Percentiles rank a stretch among this genome's conserved stretches.
phyloP scores from a whole-genome alignment of 2,888 invertebrate genomes.

The Brachynemurus nebulosus region DNA sequence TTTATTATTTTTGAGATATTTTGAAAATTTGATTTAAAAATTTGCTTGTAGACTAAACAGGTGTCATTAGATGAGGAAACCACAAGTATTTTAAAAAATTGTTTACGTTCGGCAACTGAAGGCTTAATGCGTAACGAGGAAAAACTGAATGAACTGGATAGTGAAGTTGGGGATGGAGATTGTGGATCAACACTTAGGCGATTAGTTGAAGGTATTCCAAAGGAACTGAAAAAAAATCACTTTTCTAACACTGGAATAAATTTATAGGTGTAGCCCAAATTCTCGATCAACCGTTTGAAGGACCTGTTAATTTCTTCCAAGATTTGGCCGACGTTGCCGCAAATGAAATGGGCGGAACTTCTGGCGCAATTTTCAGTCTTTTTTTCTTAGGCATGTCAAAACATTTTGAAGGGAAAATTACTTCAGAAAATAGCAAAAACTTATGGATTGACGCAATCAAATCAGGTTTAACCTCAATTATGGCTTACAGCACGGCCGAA shows the following conservation, averaged over 20 bases:
- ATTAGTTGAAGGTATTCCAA: slow-evolving; percentile 38
- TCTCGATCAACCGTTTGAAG: no score
- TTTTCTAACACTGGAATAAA: slow-evolving; percentile 5
- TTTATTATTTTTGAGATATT: no score
- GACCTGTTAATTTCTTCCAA: slow-evolving; percentile 34
- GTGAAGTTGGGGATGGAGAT: slow-evolving; percentile 53
- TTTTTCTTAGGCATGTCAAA: slow-evolving; percentile 41
- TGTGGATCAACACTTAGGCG: slow-evolving; percentile 51
- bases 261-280: no score
- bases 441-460: slow-evolving; percentile 42
- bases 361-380: slow-evolving; percentile 59
- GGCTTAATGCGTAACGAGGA: slow-evolving; percentile 37
- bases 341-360: slow-evolving; percentile 58
- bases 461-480: slow-evolving; percentile 42
- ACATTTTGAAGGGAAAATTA: not conserved
- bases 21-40: no score
- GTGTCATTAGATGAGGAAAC: no score
- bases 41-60: no score
- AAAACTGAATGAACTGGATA: slow-evolving; percentile 44
- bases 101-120: no score
- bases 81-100: no score
- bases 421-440: not conserved
- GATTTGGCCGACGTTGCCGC: slow-evolving; percentile 44
- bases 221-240: not conserved
- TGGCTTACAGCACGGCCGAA: slow-evolving; percentile 56